These are phyloP conservation scores for Odontocolon sp. DNA, from an alignment of 2,888 invertebrate genomes.

Conservation along the genomic window DNA sequence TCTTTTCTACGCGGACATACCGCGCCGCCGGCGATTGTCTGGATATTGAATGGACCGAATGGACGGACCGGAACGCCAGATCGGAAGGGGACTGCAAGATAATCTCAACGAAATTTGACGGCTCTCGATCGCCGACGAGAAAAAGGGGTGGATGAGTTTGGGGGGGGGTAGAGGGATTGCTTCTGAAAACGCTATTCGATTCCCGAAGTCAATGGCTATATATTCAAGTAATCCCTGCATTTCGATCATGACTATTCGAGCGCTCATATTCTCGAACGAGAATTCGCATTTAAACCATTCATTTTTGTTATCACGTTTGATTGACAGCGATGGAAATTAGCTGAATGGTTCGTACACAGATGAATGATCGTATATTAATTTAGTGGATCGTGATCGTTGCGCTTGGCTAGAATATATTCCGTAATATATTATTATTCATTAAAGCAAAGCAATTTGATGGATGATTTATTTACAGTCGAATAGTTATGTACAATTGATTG, in stretches of 20 bases:
- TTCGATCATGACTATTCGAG: slow-evolving; percentile 9
- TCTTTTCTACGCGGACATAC: slow-evolving; percentile 62
- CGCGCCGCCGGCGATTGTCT: slow-evolving; percentile 63
- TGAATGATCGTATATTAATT: no score
- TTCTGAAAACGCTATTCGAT: slow-evolving; percentile 43
- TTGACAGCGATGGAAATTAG: slow-evolving; percentile 7
- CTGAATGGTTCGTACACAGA: no score
- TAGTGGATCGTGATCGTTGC: no score
- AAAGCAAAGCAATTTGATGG: no score
- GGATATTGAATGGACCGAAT: slow-evolving; percentile 64
- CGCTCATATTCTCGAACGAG: background rate
- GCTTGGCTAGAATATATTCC: no score
- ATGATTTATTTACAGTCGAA: background rate
- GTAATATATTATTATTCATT: no score
- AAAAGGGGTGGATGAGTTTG: background rate
- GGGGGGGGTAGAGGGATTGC: background rate
- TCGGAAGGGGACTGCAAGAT: slow-evolving; percentile 47
- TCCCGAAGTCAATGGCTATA: slow-evolving; percentile 8
- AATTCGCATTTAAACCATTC: background rate
- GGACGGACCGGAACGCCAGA: slow-evolving; percentile 32
- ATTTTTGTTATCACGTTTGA: slow-evolving; percentile 8
- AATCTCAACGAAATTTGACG: slow-evolving; percentile 58
- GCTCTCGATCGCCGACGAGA: slow-evolving; percentile 18
- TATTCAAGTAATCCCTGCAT: slow-evolving; percentile 3
- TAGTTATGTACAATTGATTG: background rate